Base-by-base conservation (phyloP, 2,113 vertebrate species). In the Nycticorax nycticorax region DNA sequence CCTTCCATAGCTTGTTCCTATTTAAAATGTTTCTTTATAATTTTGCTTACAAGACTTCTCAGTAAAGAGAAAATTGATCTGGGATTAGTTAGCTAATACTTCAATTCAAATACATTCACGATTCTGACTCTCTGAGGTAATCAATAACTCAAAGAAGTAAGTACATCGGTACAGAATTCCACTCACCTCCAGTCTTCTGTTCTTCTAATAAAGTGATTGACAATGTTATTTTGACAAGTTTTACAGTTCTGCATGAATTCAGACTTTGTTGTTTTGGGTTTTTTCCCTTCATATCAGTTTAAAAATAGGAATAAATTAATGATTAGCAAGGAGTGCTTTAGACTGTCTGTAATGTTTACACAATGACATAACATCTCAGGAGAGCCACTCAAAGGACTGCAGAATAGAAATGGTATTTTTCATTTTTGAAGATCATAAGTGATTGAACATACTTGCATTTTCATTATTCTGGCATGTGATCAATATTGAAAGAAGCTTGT, bases 301-400 rank as follows among this genome's bases (percentile, higher is more conserved):
- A 97, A 98, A 93, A 97, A 95, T 62, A 97, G 94, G 93, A 96
- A 94, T 27, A 95, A 97, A 97, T 69, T 94, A 92, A 62, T 21
- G 88, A 97, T 84, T 97, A 95, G 24, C 95, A 93, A 97, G 35
- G 87, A 16, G 59, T 96, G 80, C 91, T 9, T 95, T 98, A 62
- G 88, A 97, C 91, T 35, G 93, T 35, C 4, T 53, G 22, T 56
- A 35, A 48, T 75, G 76, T 68, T 72, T 63, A 76, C 59, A 80
- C 32, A 63, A 10, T 28, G 19, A 37, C 89, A 79, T 88, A 83
- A 62, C n/a, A 32, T 14, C 66, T 56, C 43, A 73, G 48, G 48
- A 66, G 13, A 89, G 23, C 13, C 17, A 43, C n/a, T 59, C 22
- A 63, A 53, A 71, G 13, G 18, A 33, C 20, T 55, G 30, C 13